Evolutionary conservation across 2,797 vertebrate species (phyloP).

Genomic region (Sus cebifrons): DNA sequence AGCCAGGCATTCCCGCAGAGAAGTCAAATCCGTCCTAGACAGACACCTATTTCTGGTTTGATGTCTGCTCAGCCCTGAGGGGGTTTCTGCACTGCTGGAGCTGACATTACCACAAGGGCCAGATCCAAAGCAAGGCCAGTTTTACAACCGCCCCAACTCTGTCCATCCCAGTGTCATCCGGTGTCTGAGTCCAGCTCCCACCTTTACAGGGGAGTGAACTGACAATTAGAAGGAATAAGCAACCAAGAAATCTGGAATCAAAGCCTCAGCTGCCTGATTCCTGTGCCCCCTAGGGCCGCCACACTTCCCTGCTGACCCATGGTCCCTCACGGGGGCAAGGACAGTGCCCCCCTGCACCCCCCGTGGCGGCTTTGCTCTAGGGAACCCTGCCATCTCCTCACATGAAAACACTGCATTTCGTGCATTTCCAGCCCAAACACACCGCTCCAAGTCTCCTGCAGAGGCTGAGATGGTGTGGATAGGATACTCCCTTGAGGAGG

Average conservation of each 20-base stretch:
- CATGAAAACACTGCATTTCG: neutral
- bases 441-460: neutral
- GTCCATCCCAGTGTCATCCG: neutral
- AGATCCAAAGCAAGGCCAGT: neutral
- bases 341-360: neutral
- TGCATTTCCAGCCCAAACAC: neutral
- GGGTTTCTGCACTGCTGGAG: neutral
- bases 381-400: neutral
- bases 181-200: neutral
- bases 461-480: neutral
- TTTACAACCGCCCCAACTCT: neutral
- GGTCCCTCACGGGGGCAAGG: neutral
- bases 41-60: neutral
- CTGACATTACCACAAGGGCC: neutral
- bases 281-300: neutral
- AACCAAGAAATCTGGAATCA: neutral
- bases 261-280: neutral
- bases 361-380: neutral
- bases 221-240: neutral
- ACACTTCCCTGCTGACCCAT: neutral
- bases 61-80: fast-evolving
- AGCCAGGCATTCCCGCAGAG: neutral
- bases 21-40: neutral
- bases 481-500: neutral
- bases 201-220: neutral